A percentile compares a stretch with the other conserved stretches of the same genome.
These are phyloP conservation scores for Linepithema humile DNA, from an alignment of 1,140 invertebrate genomes.

Conservation along the genomic window DNA sequence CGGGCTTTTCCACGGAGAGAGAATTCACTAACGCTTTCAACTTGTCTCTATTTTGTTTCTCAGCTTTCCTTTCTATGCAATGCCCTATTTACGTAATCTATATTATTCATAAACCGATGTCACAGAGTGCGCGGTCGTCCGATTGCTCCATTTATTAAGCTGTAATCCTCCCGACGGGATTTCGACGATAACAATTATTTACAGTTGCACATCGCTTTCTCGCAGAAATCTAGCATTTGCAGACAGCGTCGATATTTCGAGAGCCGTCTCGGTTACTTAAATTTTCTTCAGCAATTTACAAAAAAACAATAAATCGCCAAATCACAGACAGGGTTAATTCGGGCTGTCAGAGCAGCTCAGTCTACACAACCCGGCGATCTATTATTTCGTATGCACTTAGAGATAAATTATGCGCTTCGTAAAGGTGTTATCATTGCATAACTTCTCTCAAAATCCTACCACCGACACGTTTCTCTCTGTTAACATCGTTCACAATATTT, in stretches of 20 bases:
- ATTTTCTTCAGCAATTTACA: background rate
- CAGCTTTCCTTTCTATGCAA: background rate
- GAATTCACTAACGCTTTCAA: background rate
- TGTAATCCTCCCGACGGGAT: background rate
- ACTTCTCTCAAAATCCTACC: too few species aligned
- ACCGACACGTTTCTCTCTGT: slow-evolving; percentile 16
- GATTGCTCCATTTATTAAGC: background rate
- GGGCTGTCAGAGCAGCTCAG: background rate
- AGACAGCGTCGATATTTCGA: background rate
- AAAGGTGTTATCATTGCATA: background rate
- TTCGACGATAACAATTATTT: background rate
- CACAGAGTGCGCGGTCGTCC: slow-evolving; percentile 16
- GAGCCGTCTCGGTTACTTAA: background rate
- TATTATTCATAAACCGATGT: slow-evolving; percentile 19
- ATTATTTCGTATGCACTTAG: background rate
- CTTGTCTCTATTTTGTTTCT: background rate
- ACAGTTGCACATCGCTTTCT: background rate
- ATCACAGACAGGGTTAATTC: background rate
- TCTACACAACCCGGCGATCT: background rate
- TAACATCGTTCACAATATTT: slow-evolving; percentile 34
- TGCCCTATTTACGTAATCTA: slow-evolving; percentile 2
- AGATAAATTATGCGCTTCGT: background rate
- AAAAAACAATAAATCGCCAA: background rate
- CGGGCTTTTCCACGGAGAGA: background rate
- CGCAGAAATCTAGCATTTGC: background rate